phyloP scores from a whole-genome alignment of 1,140 invertebrate species.

The Atopsyche davidsoni region DNA sequence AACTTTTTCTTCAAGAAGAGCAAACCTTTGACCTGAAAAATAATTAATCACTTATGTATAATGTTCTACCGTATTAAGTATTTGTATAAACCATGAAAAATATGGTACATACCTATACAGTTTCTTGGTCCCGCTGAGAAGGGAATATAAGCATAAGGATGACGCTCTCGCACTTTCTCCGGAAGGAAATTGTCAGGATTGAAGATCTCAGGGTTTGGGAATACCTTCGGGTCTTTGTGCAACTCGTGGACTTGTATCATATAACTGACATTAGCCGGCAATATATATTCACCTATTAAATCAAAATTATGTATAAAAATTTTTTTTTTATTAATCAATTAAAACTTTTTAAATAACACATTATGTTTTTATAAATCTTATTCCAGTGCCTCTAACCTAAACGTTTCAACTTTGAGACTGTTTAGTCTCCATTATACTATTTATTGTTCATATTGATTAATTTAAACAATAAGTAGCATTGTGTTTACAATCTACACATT shows the following conservation, averaged over 20 bases:
- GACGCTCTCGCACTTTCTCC: slow-evolving; percentile 38
- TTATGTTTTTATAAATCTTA: not conserved
- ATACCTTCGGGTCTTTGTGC: slow-evolving; percentile 61
- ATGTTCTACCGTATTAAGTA: too few species aligned
- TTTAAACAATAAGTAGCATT: too few species aligned
- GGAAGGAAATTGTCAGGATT: slow-evolving; percentile 69
- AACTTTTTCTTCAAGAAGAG: slow-evolving; percentile 64
- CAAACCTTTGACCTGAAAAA: slow-evolving; percentile 63
- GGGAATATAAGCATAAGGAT: slow-evolving; percentile 44
- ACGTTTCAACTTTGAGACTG: not conserved
- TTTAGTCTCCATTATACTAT: too few species aligned
- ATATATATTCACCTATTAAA: slow-evolving; percentile 34
- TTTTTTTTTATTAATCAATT: not conserved
- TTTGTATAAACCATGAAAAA: too few species aligned
- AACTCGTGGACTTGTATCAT: slow-evolving; percentile 44
- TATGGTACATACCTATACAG: slow-evolving; percentile 10
- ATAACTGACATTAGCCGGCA: slow-evolving; percentile 38
- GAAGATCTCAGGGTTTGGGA: slow-evolving; percentile 64
- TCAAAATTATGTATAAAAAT: slow-evolving; percentile 1
- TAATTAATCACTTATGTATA: not conserved
- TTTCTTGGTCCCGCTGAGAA: slow-evolving; percentile 2
- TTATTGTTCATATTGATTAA: too few species aligned
- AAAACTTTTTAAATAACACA: not conserved
- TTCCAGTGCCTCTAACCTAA: not conserved
- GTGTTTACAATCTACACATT: too few species aligned